Evolutionary conservation across 2,113 vertebrate genomes (phyloP).

Genomic region (Pelecanus crispus): DNA sequence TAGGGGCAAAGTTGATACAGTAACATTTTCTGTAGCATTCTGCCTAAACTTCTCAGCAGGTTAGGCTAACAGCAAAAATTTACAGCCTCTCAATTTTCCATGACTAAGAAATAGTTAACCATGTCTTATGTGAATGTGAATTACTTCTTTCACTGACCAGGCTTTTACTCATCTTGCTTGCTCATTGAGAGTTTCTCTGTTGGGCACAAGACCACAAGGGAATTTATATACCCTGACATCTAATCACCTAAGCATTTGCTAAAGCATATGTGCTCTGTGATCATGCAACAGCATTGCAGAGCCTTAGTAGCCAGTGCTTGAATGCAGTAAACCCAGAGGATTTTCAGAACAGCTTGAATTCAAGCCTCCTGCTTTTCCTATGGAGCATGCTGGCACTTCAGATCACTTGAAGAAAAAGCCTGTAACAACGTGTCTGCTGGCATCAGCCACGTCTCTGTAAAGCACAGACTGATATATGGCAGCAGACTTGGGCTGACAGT

Average conservation of each 20-base stretch:
- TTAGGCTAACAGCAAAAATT: background rate
- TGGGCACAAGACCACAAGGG: background rate
- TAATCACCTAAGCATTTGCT: background rate
- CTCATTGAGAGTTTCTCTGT: background rate
- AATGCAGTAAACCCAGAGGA: background rate
- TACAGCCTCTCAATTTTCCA: background rate
- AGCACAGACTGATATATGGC: background rate
- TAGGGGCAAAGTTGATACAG: background rate
- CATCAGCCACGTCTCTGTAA: background rate
- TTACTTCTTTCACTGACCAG: background rate
- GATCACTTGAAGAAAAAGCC: background rate
- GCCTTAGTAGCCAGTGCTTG: background rate
- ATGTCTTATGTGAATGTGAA: accelerated
- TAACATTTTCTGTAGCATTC: background rate
- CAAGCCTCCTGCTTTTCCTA: background rate
- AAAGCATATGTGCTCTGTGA: background rate
- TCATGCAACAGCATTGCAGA: background rate
- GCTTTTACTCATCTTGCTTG: background rate
- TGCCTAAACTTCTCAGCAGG: background rate
- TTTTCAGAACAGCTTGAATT: background rate
- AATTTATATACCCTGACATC: background rate
- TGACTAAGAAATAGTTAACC: background rate
- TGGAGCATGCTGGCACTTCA: background rate
- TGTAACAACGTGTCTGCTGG: background rate
- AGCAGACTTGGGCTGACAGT: background rate